Percentiles rank a stretch among this genome's conserved stretches.
phyloP scores from a whole-genome alignment of 2,113 vertebrate species.

The Otis tarda region DNA sequence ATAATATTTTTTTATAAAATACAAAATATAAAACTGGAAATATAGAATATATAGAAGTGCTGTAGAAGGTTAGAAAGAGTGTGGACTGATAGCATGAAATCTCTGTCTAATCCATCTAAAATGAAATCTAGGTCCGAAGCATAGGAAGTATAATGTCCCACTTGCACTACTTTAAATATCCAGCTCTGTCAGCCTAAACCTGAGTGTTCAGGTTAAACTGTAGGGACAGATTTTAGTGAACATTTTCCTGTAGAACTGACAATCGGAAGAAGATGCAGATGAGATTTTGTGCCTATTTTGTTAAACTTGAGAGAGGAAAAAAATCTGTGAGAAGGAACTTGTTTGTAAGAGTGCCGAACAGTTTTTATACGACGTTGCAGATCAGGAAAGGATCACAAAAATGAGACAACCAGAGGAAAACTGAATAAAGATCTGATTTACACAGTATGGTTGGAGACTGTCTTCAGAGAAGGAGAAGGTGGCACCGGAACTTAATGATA shows the following conservation, averaged over 20 bases:
- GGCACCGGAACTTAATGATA: not conserved
- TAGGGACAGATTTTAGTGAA: not conserved
- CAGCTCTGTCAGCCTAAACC: not conserved
- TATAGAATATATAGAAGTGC: not conserved
- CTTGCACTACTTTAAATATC: not conserved
- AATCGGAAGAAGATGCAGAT: not conserved
- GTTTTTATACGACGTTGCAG: not conserved
- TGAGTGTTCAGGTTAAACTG: not conserved
- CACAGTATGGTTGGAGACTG: not conserved
- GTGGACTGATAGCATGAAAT: not conserved
- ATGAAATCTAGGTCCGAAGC: not conserved
- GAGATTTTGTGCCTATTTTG: not conserved
- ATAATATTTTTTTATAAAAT: not conserved
- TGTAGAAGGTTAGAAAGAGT: not conserved
- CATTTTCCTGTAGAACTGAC: not conserved
- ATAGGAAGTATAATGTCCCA: accelerated
- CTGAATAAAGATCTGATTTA: not conserved
- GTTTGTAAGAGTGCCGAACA: not conserved
- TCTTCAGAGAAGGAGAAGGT: not conserved
- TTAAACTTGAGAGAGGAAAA: not conserved
- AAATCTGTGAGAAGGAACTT: not conserved
- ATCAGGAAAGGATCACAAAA: not conserved
- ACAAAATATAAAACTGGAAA: not conserved
- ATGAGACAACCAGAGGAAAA: not conserved
- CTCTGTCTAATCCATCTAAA: not conserved